phyloP scores from a whole-genome alignment of 2,797 vertebrate species.

The Aeoliscus strigatus region DNA sequence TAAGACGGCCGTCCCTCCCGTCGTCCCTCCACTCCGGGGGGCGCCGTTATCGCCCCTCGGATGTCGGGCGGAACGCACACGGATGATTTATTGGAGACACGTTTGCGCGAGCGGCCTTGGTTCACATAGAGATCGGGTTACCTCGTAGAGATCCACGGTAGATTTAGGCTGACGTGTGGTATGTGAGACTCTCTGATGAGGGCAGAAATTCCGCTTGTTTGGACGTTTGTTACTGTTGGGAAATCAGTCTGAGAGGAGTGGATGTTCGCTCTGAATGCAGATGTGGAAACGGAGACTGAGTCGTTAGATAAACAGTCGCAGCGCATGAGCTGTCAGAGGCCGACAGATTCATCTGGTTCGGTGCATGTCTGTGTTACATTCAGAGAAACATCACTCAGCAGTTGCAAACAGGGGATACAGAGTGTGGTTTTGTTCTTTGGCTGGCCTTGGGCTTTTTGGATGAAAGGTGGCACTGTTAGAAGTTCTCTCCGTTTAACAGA shows the following conservation, averaged over 20 bases:
- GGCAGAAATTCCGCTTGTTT: constrained; percentile 30
- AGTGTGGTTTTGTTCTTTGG: constrained; percentile 42
- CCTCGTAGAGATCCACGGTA: constrained; percentile 6
- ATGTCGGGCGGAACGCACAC: constrained; percentile 22
- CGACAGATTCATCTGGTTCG: constrained; percentile 23
- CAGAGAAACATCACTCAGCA: constrained; percentile 14
- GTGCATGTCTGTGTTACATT: constrained; percentile 21
- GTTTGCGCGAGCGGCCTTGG: constrained; percentile 26
- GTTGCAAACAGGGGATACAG: constrained; percentile 20
- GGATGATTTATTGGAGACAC: constrained; percentile 30
- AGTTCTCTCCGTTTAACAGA: constrained; percentile 17
- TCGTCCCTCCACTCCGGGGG: too few species aligned
- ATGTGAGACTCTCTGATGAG: constrained; percentile 25
- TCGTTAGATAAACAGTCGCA: constrained; percentile 43
- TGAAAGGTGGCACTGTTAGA: constrained; percentile 28
- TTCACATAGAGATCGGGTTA: constrained; percentile 24
- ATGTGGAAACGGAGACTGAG: constrained; percentile 40
- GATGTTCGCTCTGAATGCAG: constrained; percentile 35
- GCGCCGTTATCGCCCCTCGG: constrained; percentile 24
- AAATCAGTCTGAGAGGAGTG: constrained; percentile 26
- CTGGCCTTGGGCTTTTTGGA: constrained; percentile 26
- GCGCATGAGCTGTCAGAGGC: constrained; percentile 31
- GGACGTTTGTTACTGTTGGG: constrained; percentile 33
- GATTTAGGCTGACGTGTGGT: constrained; percentile 35
- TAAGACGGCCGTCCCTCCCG: constrained; percentile 71